Evolutionary conservation across 2,797 vertebrate genomes (phyloP).

Genomic region (Myripristis jacobus): DNA sequence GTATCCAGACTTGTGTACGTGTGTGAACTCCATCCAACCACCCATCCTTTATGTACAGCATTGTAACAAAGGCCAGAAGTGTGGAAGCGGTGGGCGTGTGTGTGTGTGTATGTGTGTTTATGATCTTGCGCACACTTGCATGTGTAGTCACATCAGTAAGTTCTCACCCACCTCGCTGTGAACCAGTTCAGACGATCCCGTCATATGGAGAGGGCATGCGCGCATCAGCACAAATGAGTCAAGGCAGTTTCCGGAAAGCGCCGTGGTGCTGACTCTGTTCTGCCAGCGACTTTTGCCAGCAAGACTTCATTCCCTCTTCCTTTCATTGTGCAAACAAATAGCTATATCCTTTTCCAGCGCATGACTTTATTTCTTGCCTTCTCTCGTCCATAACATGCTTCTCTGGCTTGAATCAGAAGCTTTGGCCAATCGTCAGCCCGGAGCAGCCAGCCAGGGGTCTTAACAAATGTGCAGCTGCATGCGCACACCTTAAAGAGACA

Average conservation of each 20-base stretch:
- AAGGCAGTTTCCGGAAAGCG: conserved; percentile 43
- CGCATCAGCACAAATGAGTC: conserved; percentile 53
- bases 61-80: conserved; percentile 62
- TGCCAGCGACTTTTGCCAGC: conserved; percentile 44
- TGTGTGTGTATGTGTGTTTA: neutral
- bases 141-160: conserved; percentile 38
- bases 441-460: conserved; percentile 6
- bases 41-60: conserved; percentile 48
- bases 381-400: conserved; percentile 28
- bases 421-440: conserved; percentile 21
- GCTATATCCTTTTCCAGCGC: conserved; percentile 19
- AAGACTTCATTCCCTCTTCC: conserved; percentile 41
- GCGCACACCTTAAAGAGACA: neutral
- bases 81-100: conserved; percentile 36
- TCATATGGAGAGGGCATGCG: conserved; percentile 30
- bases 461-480: neutral
- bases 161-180: neutral
- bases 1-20: conserved; percentile 13
- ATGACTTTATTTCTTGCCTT: conserved; percentile 16
- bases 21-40: conserved; percentile 52
- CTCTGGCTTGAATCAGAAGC: neutral
- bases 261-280: neutral
- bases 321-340: conserved; percentile 56
- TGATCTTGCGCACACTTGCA: no score
- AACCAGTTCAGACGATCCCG: conserved; percentile 17